Conservation (phyloP, 2,888 invertebrate species). For the Sipha maydis region DNA sequence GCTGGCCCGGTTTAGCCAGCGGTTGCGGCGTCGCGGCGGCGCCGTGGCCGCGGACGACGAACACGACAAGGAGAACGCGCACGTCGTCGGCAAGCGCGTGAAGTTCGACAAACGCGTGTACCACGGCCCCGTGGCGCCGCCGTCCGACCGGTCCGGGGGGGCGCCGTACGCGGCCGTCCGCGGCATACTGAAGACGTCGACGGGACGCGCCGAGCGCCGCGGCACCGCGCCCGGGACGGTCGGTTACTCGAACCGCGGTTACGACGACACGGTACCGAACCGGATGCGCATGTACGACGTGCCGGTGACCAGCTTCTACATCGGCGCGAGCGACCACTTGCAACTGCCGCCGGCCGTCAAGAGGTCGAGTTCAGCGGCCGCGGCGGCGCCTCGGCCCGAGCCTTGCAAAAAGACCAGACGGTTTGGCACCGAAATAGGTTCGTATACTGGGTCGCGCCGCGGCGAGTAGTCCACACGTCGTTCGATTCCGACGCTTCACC, state of each 20-base stretch:
- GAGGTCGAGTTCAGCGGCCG: conserved; percentile 14
- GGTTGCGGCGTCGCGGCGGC: conserved; percentile 47
- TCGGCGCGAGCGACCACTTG: conserved; percentile 30
- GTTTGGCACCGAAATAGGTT: conserved; percentile 55
- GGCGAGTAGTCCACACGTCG: too few relatives aligned
- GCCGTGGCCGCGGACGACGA: conserved; percentile 31
- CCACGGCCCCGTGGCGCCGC: conserved; percentile 14
- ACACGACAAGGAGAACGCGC: conserved; percentile 24
- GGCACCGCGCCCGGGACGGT: neutral
- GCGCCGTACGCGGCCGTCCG: neutral
- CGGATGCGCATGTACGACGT: conserved; percentile 62
- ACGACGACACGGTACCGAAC: conserved; percentile 47
- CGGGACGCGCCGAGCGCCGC: neutral
- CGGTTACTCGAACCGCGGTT: conserved; percentile 8
- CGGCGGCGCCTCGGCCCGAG: neutral
- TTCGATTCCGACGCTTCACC: too few relatives aligned
- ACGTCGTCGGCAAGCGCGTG: conserved; percentile 26
- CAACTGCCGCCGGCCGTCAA: neutral
- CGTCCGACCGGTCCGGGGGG: neutral
- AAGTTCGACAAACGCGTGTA: conserved; percentile 58
- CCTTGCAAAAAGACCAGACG: conserved; percentile 41
- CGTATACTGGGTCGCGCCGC: neutral
- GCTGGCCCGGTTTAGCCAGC: conserved; percentile 49
- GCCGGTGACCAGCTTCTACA: conserved; percentile 63
- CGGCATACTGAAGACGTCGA: conserved; percentile 35